Base-by-base conservation (phyloP, 2,888 invertebrate genomes). In the Stenurella melanura region DNA sequence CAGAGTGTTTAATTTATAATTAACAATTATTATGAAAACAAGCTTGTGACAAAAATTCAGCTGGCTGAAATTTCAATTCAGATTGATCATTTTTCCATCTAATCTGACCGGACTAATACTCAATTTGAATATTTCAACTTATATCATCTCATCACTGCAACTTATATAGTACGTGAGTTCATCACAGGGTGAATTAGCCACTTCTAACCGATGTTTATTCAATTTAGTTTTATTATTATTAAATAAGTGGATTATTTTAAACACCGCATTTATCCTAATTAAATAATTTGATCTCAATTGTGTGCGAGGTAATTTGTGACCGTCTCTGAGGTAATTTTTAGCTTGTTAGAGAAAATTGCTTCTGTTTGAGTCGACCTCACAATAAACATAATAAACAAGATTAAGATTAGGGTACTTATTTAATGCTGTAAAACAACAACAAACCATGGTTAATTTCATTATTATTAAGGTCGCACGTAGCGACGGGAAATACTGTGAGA, bases 281-380 rank as follows among this genome's bases (percentile, higher is more conserved):
- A 67, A 19, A 42, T 67, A 67, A 67, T 67, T 67, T 67, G n/a
- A 42, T 54, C 19, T 67, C 66, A 67, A 50, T 67, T 67, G 50
- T 67, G 50, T 10, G 12, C n/a, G 42, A 18, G 50, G 42, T 42
- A 67, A 50, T 67, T 21, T 42, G 42, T 3, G 19, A 10, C 21
- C 11, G 58, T 19, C 21, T 58, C 50, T 21, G 58, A 18, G 15
- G 18, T n/a, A 67, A 67, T 67, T 67, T 67, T 42, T 38, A 34
- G 34, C 66, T 67, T 42, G 54, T 67, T 67, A 67, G 19, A 19
- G 42, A 21, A 42, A 42, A 67, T 67, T 67, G 54, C 19, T 11
- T 1, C 21, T 1, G 21, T 21, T 19, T 3, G 58, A 21, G 6
- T 58, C 58, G 18, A 58, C 58, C n/a, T 50, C 15, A 50, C 50